Conservation (phyloP, 2,113 vertebrate species). For the Lontra canadensis region DNA sequence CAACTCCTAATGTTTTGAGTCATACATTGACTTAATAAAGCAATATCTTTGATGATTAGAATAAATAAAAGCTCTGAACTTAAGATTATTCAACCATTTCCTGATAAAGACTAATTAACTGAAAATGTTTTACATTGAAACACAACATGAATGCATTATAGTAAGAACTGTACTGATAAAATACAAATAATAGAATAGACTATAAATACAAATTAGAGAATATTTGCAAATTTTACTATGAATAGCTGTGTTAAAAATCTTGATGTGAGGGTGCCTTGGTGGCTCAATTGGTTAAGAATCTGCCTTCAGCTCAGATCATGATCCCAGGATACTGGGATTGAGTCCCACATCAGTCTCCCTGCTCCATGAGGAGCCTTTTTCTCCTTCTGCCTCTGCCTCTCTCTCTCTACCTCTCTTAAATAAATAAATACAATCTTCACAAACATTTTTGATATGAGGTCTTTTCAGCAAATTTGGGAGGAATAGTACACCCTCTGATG, state of each 20-base stretch:
- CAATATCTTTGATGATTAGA: background rate
- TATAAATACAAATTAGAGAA: background rate
- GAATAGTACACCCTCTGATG: background rate
- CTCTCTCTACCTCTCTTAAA: too few species aligned
- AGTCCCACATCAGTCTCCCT: too few species aligned
- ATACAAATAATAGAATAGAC: background rate
- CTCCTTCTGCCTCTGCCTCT: too few species aligned
- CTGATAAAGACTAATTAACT: constrained; percentile 1
- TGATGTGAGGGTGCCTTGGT: too few species aligned
- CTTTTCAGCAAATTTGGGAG: constrained; percentile 10
- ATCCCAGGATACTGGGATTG: too few species aligned
- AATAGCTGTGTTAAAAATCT: background rate
- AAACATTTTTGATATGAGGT: background rate
- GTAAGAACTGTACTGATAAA: background rate
- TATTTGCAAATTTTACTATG: background rate
- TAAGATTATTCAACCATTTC: background rate
- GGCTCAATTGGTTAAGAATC: too few species aligned
- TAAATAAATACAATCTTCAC: too few species aligned
- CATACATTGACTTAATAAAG: background rate
- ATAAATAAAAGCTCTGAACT: background rate
- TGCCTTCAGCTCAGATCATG: too few species aligned
- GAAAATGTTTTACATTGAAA: background rate
- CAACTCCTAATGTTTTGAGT: background rate
- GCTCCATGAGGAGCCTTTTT: too few species aligned
- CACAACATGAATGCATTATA: constrained; percentile 6